phyloP scores from a whole-genome alignment of 2,797 vertebrate genomes.

The Coregonus suidteri region DNA sequence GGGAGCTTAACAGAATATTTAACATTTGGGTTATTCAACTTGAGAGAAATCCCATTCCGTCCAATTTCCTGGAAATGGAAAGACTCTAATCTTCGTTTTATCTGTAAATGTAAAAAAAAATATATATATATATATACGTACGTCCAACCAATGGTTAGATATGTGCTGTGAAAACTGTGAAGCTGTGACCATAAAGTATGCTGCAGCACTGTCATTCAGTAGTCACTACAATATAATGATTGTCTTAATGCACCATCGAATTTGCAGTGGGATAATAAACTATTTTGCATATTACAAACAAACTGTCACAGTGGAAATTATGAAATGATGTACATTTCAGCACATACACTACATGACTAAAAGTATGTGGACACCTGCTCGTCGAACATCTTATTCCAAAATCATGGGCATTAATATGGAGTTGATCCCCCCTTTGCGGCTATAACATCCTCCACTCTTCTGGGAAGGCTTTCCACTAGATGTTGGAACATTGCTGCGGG shows the following conservation, averaged over 20 bases:
- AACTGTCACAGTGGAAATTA: not conserved
- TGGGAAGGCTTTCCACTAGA: too few relatives aligned
- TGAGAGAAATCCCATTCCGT: not conserved
- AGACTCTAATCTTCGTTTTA: not conserved
- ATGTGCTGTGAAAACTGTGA: not conserved
- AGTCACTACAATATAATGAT: not conserved
- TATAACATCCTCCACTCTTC: too few relatives aligned
- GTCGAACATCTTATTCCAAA: too few relatives aligned
- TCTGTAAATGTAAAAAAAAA: too few relatives aligned
- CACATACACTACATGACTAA: not conserved
- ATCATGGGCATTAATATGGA: too few relatives aligned
- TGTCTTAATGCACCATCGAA: not conserved
- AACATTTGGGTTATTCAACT: not conserved
- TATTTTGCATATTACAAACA: not conserved
- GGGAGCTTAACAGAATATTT: conserved; percentile 17
- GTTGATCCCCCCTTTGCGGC: too few relatives aligned
- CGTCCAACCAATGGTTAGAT: too few relatives aligned
- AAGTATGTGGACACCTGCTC: too few relatives aligned
- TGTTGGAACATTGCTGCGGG: too few relatives aligned
- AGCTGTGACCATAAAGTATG: not conserved
- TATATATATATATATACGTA: too few relatives aligned
- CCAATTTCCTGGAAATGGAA: not conserved
- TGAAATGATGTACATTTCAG: not conserved
- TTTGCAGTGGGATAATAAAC: not conserved
- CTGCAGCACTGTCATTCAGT: not conserved